phyloP scores from a whole-genome alignment of 2,113 vertebrate species.

The Misgurnus mizolepis region DNA sequence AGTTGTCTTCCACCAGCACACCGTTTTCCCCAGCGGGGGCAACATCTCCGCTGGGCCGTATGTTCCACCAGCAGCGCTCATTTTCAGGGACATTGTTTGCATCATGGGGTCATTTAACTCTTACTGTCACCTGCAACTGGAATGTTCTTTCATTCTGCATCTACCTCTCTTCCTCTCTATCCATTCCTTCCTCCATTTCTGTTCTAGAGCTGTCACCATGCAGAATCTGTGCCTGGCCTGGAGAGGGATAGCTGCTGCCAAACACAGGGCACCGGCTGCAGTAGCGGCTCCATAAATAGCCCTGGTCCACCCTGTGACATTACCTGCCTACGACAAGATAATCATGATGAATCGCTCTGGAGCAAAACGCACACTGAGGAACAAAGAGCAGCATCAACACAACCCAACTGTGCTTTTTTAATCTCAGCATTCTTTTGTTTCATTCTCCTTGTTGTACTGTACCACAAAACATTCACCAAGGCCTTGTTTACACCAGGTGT shows the following conservation, averaged over 20 bases:
- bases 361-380: conserved; percentile 38
- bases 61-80: conserved; percentile 33
- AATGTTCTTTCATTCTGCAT: conserved; percentile 12
- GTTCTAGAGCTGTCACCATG: conserved; percentile 38
- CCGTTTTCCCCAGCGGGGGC: conserved; percentile 6
- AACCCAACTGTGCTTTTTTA: conserved; percentile 21
- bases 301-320: conserved; percentile 68
- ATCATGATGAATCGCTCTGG: conserved; percentile 74
- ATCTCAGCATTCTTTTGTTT: not conserved
- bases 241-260: conserved; percentile 48
- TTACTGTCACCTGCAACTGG: conserved; percentile 32
- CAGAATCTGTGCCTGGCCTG: conserved; percentile 35
- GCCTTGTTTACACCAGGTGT: not conserved
- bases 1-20: conserved; percentile 28
- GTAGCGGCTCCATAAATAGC: conserved; percentile 60
- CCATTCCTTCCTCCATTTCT: conserved; percentile 11
- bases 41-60: not conserved
- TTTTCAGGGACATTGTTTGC: conserved; percentile 48
- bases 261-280: conserved; percentile 35
- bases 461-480: not conserved
- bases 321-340: conserved; percentile 72
- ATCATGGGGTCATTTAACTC: conserved; percentile 47
- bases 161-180: not conserved
- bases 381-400: conserved; percentile 59
- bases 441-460: conserved; percentile 23